Base-by-base conservation (phyloP, 2,888 invertebrate genomes). In the Cartodere bifasciata region DNA sequence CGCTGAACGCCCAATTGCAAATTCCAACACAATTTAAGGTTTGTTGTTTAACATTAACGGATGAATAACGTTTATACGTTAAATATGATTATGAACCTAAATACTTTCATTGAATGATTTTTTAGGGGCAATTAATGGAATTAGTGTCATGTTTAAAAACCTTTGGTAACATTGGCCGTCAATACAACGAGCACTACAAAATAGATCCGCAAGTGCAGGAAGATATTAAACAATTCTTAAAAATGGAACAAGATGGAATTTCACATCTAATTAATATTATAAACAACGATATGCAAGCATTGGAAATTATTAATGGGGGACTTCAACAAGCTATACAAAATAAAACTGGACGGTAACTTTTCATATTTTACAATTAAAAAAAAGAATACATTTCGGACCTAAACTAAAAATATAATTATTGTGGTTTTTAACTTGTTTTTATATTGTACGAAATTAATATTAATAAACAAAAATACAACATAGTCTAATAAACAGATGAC, bases 21-120 rank as follows among this genome's bases (percentile, higher is more conserved):
- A 82, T 86, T 9, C 92, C 94, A 16, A 87, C 90, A 22, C 85
- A 94, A 44, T 88, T 87, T 52, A 91, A 90, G 62, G 86, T 84
- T 54, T 62, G 60, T 58, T 36, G 36, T 36, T 32, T 39, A 47
- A 34, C 11, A n/a, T n/a, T n/a, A n/a, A n/a, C n/a, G n/a, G n/a
- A n/a, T n/a, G n/a, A n/a, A 10, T 12, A 7, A 7, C 20, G 20
- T 20, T 7, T 20, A 20, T 20, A n/a, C n/a, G 7, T 20, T 20
- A n/a, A n/a, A n/a, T n/a, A n/a, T n/a, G n/a, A n/a, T n/a, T n/a
- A n/a, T n/a, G n/a, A n/a, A n/a, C n/a, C n/a, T n/a, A n/a, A n/a
- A n/a, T n/a, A n/a, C n/a, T n/a, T n/a, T n/a, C n/a, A n/a, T n/a
- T n/a, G n/a, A n/a, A n/a, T n/a, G n/a, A 24, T 39, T 33, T 42